Percentiles rank a stretch among this genome's conserved stretches.
Conservation (phyloP, 1,140 invertebrate species). For the Pentalonia nigronervosa region DNA sequence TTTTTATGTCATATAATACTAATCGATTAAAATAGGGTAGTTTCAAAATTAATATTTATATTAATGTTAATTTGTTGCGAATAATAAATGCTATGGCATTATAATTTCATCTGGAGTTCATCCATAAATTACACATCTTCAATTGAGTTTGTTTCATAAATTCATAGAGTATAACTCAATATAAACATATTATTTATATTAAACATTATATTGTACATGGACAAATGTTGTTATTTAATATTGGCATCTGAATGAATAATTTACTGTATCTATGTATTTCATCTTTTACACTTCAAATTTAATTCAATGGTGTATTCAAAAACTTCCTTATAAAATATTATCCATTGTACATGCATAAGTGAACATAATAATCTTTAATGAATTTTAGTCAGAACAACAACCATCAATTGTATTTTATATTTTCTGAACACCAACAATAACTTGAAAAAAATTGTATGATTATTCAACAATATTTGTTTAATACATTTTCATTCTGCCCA, state of each 20-base stretch:
- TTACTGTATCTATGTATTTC: conserved; percentile 18
- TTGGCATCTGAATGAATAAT: conserved; percentile 19
- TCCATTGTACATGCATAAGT: conserved; percentile 7
- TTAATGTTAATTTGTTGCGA: background rate
- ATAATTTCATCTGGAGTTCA: background rate
- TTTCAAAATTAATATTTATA: conserved; percentile 17
- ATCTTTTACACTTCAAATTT: conserved; percentile 15
- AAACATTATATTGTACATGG: background rate
- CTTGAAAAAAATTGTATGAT: conserved; percentile 21
- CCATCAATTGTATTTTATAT: conserved; percentile 11
- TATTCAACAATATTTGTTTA: conserved; percentile 24
- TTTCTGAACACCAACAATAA: conserved; percentile 33
- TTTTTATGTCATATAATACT: background rate
- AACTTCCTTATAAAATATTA: conserved; percentile 26
- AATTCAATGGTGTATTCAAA: conserved; percentile 32
- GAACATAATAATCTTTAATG: conserved; percentile 37
- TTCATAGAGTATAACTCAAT: conserved; percentile 12
- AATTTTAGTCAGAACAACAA: conserved; percentile 20
- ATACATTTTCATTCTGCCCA: conserved; percentile 31
- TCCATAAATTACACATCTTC: conserved; percentile 31
- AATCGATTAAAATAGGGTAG: background rate
- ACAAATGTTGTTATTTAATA: background rate
- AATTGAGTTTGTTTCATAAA: conserved; percentile 36
- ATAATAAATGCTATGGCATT: background rate
- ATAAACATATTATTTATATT: background rate